A percentile compares a stretch with the other conserved stretches of the same genome.
These are phyloP conservation scores for Todus mexicanus DNA, from an alignment of 2,797 vertebrate species.

Conservation along the genomic window DNA sequence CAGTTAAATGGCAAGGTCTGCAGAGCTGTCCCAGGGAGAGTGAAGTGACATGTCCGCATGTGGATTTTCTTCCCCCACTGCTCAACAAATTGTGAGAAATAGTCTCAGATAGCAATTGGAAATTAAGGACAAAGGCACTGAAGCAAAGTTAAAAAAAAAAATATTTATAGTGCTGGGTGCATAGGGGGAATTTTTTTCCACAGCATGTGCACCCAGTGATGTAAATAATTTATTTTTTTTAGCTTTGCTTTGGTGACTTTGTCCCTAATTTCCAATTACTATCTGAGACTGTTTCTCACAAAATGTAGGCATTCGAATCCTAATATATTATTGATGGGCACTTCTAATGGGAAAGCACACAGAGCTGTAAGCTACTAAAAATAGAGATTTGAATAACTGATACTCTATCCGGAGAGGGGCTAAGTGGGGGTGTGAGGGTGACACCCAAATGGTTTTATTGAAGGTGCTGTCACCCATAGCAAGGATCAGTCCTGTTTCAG, in stretches of 20 bases:
- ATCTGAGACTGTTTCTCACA: no score
- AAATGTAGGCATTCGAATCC: background rate
- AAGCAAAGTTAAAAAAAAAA: no score
- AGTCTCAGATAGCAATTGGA: no score
- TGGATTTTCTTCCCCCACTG: background rate
- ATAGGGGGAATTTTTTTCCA: no score
- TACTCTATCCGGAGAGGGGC: background rate
- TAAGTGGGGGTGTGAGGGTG: accelerated
- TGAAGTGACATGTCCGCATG: background rate
- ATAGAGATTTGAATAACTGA: background rate
- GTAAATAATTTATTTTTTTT: no score
- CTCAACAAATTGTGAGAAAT: background rate
- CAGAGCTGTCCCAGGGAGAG: background rate
- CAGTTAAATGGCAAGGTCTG: accelerated
- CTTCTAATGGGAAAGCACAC: background rate
- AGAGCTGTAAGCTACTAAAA: background rate
- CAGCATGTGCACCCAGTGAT: no score
- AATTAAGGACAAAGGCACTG: no score
- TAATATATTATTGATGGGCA: background rate
- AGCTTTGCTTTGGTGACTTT: no score
- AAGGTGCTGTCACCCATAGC: background rate
- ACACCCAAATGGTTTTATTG: background rate
- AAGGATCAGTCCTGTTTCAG: background rate
- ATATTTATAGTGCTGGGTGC: no score
- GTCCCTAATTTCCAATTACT: no score